Evolutionary conservation across 2,113 vertebrate species (phyloP).

Genomic region (Beaufortia kweichowensis): DNA sequence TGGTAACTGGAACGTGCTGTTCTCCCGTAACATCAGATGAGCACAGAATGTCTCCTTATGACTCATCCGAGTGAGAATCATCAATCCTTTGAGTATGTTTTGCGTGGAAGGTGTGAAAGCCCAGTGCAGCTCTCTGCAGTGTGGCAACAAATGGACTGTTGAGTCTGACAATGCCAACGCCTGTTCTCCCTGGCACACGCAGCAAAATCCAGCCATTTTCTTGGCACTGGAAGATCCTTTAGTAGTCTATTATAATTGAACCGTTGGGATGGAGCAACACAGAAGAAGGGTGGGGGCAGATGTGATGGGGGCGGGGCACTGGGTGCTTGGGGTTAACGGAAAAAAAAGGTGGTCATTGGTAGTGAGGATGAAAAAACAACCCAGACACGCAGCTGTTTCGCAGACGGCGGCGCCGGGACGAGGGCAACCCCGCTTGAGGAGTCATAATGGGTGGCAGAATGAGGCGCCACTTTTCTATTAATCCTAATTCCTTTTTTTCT

Average conservation of each 20-base stretch:
- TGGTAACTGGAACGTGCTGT: neutral
- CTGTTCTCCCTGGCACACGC: slow-evolving; percentile 25
- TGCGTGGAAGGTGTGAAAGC: neutral
- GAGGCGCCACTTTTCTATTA: slow-evolving; percentile 48
- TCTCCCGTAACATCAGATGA: neutral
- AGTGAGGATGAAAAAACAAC: slow-evolving; percentile 53
- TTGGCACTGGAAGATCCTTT: slow-evolving; percentile 27
- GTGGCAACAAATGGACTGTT: slow-evolving; percentile 20
- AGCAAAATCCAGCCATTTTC: slow-evolving; percentile 40
- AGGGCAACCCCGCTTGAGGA: slow-evolving; percentile 38
- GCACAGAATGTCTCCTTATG: neutral
- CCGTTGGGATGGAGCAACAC: slow-evolving; percentile 26
- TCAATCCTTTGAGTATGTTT: neutral
- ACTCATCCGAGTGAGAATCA: neutral
- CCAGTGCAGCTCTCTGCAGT: neutral
- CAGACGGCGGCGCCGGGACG: slow-evolving; percentile 49
- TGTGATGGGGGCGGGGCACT: slow-evolving; percentile 23
- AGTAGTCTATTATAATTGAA: slow-evolving; percentile 46
- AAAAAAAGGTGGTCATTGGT: slow-evolving; percentile 63
- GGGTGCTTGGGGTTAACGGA: slow-evolving; percentile 63
- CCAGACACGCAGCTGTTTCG: slow-evolving; percentile 61
- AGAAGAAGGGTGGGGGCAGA: neutral
- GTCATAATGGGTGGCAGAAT: slow-evolving; percentile 35
- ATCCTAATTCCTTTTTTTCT: slow-evolving; percentile 28
- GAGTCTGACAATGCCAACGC: slow-evolving; percentile 28